Evolutionary conservation across 2,797 vertebrate genomes (phyloP), one percentile per base, ranked within the genome.

Genomic region (Zalophus californianus): DNA sequence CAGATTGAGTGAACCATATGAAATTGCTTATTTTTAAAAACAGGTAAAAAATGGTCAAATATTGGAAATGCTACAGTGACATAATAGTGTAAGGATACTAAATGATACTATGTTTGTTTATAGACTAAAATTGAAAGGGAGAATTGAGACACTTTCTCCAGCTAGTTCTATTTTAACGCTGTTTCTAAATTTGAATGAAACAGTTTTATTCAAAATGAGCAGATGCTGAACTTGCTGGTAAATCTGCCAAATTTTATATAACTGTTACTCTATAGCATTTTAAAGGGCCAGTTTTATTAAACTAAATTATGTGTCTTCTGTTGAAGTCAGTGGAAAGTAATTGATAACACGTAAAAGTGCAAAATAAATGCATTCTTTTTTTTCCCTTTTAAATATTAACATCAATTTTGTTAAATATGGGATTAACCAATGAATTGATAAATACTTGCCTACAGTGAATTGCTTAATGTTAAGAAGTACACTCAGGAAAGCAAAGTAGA

Each of bases 351-450:
- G 41, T 44, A 12, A 44, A 96, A 95, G 21, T 87, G 83, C 54
- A 92, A 84, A 95, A 78, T 92, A 90, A 91, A 86, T 84, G 14
- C 12, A 66, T 90, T 66, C 16, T 77, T 96, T 95, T 78, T 89
- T 92, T 90, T 94, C 85, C 50, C 44, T 96, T 95, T 94, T 89
- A 91, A 97, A 44, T 94, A 83, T 92, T 73, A 96, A 88, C 23
- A 94, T 73, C 68, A 80, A 10, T 90, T 93, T 89, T 91, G 86
- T 82, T 93, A 96, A 94, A 89, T 86, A 44, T 62, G 18, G 44
- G 83, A 93, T 97, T 80, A 79, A 44, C 44, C n/a, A 90, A 3
- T 92, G 13, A 90, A 78, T 91, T 86, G 78, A 86, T 87, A 93
- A 95, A 88, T 82, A 91, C 18, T 66, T 96, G 5, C 20, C 58